Conservation (phyloP, 2,888 invertebrate species). For the Masnerella sp. region DNA sequence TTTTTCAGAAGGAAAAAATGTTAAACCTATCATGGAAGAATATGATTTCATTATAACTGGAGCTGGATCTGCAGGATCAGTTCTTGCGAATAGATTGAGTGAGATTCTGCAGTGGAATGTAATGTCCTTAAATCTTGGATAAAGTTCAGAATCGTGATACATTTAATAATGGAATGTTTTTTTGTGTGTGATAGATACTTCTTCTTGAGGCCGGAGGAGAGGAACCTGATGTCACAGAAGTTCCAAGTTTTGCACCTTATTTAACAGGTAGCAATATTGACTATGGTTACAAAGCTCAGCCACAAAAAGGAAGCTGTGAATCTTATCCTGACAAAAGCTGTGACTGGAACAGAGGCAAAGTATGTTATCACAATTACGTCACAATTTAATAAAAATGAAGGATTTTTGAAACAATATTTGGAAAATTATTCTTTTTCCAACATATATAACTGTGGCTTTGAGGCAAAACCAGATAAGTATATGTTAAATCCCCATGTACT, state of each 20-base stretch:
- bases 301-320: conserved; percentile 81
- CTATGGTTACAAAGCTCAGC: conserved; percentile 85
- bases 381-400: no score
- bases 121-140: no score
- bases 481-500: no score
- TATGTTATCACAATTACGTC: no score
- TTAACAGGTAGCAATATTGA: conserved; percentile 79
- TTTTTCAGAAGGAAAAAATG: conserved; percentile 8
- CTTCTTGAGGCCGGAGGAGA: conserved; percentile 84
- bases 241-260: conserved; percentile 82
- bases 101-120: conserved; percentile 64
- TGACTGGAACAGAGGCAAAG: conserved; percentile 83
- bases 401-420: no score
- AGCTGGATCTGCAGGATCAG: conserved; percentile 80
- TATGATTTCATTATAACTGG: conserved; percentile 79
- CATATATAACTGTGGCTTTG: no score
- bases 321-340: conserved; percentile 80
- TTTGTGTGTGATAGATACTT: conserved; percentile 78
- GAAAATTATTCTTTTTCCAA: no score
- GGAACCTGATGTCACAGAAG: conserved; percentile 83
- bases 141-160: no score
- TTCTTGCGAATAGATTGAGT: conserved; percentile 78
- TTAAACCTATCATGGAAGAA: conserved; percentile 62
- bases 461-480: no score
- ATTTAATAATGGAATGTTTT: not conserved